Base-by-base conservation (phyloP, 1,140 invertebrate genomes). In the Spodoptera litura region DNA sequence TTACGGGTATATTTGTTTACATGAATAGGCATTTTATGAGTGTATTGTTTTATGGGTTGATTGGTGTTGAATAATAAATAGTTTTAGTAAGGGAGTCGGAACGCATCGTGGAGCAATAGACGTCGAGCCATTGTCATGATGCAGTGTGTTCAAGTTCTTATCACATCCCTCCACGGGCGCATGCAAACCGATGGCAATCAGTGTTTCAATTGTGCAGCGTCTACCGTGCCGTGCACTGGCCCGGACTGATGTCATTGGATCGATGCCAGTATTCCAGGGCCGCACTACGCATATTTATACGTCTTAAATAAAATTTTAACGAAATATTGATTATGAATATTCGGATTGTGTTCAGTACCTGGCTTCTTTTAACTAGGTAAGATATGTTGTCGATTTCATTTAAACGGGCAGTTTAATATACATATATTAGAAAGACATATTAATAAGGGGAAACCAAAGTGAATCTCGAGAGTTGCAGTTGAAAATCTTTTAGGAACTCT, bases 191-290 rank as follows among this genome's bases (percentile, higher is more conserved):
- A 59, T 73, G 35, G 35, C 55, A n/a, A 73, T 49, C 55, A 73
- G 71, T n/a, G 20, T 11, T 49, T 27, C 20, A 25, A 73, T 73
- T 73, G 56, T 59, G 20, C 56, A 31, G n/a, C 31, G 31, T 27
- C 52, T 55, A n/a, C 12, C 27, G 15, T 12, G 38, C 10, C 38
- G 44, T 49, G 68, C 52, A 70, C 20, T 31, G 31, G 53, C n/a
- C 52, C 25, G 52, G n/a, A 15, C 52, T 38, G 52, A 38, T 71
- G 68, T 71, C 68, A 56, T 71, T 71, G 68, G 68, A 71, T 35
- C 68, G 68, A 55, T 15, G 68, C 68, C 68, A 71, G 56, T 35
- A 53, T 27, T 9, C 9, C 2, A 9, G 25, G 64, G 15, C 11
- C 49, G 25, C 10, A 52, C 13, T 68, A 52, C 3, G 38, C 25